phyloP scores from a whole-genome alignment of 2,797 vertebrate species.

The Semotilus atromaculatus region DNA sequence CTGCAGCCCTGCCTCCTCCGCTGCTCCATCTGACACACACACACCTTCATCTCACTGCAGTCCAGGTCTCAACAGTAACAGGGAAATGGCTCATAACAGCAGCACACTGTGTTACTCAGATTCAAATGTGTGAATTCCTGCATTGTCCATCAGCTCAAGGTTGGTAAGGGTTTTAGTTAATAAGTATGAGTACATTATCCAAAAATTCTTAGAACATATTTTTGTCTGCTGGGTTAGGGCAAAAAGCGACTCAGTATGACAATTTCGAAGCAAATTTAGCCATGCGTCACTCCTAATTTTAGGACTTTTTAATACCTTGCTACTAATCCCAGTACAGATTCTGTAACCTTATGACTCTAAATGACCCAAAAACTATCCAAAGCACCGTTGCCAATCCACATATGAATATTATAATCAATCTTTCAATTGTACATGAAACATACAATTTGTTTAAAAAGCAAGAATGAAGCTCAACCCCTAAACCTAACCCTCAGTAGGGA shows the following conservation, averaged over 20 bases:
- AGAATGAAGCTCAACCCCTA: background rate
- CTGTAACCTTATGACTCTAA: background rate
- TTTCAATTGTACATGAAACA: background rate
- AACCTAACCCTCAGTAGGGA: background rate
- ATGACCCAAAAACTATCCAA: background rate
- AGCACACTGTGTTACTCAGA: background rate
- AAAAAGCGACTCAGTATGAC: background rate
- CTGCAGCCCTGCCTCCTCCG: constrained; percentile 88
- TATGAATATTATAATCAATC: background rate
- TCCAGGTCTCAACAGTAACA: background rate
- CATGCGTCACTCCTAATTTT: background rate
- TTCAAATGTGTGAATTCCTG: background rate
- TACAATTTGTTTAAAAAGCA: background rate
- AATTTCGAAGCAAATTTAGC: background rate
- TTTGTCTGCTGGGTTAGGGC: background rate
- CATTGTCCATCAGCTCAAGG: background rate
- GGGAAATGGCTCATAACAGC: too few species aligned
- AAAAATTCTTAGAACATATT: background rate
- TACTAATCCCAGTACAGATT: background rate
- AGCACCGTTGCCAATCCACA: too few species aligned
- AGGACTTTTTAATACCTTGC: background rate
- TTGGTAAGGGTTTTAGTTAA: background rate
- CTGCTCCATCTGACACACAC: constrained; percentile 83
- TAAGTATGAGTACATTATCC: background rate
- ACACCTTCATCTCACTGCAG: background rate